A percentile compares a stretch with the other conserved stretches of the same genome.
Conservation (phyloP, 2,888 invertebrate genomes). For the Protonemura montana region DNA sequence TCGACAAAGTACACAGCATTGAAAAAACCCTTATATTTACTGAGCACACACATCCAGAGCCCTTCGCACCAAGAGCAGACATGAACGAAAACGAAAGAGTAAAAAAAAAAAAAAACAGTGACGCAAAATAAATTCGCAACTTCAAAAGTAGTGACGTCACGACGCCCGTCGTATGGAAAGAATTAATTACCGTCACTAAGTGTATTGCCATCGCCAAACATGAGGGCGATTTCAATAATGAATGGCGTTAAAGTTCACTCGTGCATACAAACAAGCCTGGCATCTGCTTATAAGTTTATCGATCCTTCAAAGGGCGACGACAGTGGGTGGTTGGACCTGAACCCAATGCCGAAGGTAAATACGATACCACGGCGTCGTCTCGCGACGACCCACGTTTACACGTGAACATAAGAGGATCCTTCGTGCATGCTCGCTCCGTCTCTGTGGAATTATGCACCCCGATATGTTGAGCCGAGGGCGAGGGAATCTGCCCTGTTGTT, state of each 20-base stretch:
- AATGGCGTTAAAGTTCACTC: not conserved
- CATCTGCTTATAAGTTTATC: slow-evolving; percentile 7
- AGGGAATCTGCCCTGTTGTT: not conserved
- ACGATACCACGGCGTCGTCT: not conserved
- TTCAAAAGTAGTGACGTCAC: not conserved
- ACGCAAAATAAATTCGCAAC: not conserved
- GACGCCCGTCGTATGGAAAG: not conserved
- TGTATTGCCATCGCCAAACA: not conserved
- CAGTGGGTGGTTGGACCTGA: not conserved
- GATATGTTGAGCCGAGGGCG: not conserved
- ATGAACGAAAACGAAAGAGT: not conserved
- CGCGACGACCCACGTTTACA: not conserved
- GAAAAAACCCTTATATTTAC: not conserved
- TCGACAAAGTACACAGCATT: not conserved
- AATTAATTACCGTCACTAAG: slow-evolving; percentile 5
- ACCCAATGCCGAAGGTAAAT: not conserved
- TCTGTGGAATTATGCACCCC: slow-evolving; percentile 2
- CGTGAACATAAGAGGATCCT: not conserved
- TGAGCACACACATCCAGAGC: not conserved
- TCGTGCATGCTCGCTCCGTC: not conserved
- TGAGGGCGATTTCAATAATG: slow-evolving; percentile 12
- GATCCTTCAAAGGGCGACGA: not conserved
- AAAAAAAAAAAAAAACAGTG: too few species aligned
- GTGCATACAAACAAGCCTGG: not conserved
- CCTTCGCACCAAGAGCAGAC: not conserved